These are phyloP conservation scores for Drosophila kambysellisi DNA, from an alignment of 2,888 invertebrate genomes.

Conservation along the genomic window DNA sequence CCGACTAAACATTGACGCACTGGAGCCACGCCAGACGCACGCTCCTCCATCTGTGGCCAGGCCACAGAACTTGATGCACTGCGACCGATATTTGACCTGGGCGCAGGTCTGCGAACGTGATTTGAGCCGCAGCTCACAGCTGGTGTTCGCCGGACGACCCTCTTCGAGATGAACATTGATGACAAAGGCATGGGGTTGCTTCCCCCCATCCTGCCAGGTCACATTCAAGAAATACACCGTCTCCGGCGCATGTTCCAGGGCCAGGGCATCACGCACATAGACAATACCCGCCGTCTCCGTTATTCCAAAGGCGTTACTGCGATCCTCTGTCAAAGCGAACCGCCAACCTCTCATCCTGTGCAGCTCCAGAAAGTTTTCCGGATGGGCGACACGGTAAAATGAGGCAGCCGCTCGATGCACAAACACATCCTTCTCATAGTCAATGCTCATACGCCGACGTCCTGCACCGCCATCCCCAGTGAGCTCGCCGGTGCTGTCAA, in stretches of 20 bases:
- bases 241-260: conserved; percentile 85
- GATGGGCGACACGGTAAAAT: conserved; percentile 86
- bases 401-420: conserved; percentile 85
- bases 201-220: conserved; percentile 79
- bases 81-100: conserved; percentile 85
- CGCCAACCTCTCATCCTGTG: conserved; percentile 68
- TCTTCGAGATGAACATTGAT: conserved; percentile 82
- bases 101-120: conserved; percentile 86
- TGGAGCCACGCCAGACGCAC: conserved; percentile 87
- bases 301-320: conserved; percentile 86
- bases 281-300: conserved; percentile 87
- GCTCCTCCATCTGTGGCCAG: conserved; percentile 86
- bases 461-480: conserved; percentile 39
- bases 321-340: conserved; percentile 81
- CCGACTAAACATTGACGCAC: conserved; percentile 84
- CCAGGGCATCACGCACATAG: conserved; percentile 86
- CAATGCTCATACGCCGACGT: conserved; percentile 56
- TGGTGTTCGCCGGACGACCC: conserved; percentile 77
- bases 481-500: conserved; percentile 69
- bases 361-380: conserved; percentile 79
- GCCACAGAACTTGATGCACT: conserved; percentile 87
- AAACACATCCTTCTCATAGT: conserved; percentile 82
- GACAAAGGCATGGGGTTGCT: conserved; percentile 73
- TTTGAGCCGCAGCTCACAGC: conserved; percentile 80
- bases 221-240: conserved; percentile 84